Evolutionary conservation across 1,140 invertebrate genomes (phyloP).

Genomic region (Pinna nobilis): DNA sequence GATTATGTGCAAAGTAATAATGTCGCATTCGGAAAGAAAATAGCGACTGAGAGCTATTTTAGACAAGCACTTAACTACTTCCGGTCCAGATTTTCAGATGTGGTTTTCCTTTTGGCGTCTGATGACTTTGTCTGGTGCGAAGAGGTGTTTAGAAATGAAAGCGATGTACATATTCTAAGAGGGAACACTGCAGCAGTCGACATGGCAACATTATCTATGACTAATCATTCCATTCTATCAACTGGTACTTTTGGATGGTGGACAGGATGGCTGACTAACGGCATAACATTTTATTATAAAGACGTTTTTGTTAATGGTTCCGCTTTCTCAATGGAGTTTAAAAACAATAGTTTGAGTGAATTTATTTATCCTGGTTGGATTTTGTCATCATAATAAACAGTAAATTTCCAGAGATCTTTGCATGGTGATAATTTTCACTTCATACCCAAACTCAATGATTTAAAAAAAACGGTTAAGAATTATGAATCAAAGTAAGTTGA

Average conservation of each 20-base stretch:
- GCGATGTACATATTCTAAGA: constrained; percentile 18
- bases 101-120: constrained; percentile 49
- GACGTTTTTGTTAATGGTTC: constrained; percentile 44
- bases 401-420: no score
- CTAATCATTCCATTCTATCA: constrained; percentile 65
- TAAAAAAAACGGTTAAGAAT: no score
- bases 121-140: constrained; percentile 39
- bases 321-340: constrained; percentile 29
- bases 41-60: constrained; percentile 41
- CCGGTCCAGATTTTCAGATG: constrained; percentile 25
- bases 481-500: no score
- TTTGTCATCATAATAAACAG: no score
- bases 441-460: no score
- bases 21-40: constrained; percentile 40
- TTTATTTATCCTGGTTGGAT: constrained; percentile 50
- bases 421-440: no score
- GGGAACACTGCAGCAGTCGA: constrained; percentile 49
- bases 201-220: constrained; percentile 52
- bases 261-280: constrained; percentile 60
- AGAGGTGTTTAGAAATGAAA: constrained; percentile 14
- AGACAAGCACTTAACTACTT: constrained; percentile 43
- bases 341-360: constrained; percentile 32
- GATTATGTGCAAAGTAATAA: constrained; percentile 27
- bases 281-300: constrained; percentile 62
- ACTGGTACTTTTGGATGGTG: constrained; percentile 68